Conservation (phyloP, 2,888 invertebrate species). For the Dicranocentrus wangi region DNA sequence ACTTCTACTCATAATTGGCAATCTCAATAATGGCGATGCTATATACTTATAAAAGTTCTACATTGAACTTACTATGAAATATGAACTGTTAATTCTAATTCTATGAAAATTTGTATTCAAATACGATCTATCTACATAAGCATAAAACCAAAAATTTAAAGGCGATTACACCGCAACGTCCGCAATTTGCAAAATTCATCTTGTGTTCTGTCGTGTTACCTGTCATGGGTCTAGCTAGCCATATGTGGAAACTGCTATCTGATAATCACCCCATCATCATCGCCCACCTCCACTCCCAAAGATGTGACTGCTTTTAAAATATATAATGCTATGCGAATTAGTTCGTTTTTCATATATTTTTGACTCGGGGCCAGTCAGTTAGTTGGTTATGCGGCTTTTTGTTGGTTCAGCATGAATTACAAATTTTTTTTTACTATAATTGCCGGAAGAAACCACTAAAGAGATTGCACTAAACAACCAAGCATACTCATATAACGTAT, state of each 20-base stretch:
- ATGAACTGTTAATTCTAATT: too few relatives aligned
- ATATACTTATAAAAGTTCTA: too few relatives aligned
- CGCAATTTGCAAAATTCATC: too few relatives aligned
- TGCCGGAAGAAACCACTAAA: constrained; percentile 57
- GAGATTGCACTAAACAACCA: constrained; percentile 53
- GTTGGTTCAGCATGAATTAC: neutral
- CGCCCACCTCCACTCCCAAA: constrained; percentile 21
- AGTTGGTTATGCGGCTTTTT: constrained; percentile 41
- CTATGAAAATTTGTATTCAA: too few relatives aligned
- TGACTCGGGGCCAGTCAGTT: neutral
- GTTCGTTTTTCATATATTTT: neutral
- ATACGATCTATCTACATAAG: too few relatives aligned
- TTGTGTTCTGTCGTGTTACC: neutral
- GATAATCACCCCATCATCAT: neutral
- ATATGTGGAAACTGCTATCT: too few relatives aligned
- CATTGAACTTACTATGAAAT: too few relatives aligned
- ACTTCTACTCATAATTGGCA: too few relatives aligned
- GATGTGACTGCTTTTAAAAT: neutral
- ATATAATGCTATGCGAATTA: neutral
- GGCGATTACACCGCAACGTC: too few relatives aligned
- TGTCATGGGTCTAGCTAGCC: neutral
- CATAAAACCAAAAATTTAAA: too few relatives aligned
- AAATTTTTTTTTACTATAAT: constrained; percentile 33
- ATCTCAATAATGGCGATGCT: too few relatives aligned
- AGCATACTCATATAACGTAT: constrained; percentile 34